phyloP scores from a whole-genome alignment of 2,888 invertebrate species.

The Limenitis camilla region DNA sequence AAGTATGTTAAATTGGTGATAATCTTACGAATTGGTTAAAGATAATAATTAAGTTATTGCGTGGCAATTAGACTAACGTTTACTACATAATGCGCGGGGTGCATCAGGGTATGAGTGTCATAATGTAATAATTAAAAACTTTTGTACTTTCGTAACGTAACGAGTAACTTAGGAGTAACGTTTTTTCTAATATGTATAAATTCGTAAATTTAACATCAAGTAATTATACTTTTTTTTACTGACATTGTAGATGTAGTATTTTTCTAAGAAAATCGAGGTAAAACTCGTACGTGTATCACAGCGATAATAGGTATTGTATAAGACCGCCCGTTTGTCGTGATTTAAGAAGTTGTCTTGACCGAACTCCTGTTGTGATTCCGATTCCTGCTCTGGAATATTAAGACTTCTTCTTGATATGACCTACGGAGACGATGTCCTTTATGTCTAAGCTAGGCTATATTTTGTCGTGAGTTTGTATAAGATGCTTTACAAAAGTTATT shows the following conservation, averaged over 20 bases:
- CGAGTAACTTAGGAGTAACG: slow-evolving; percentile 63
- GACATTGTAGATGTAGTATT: slow-evolving; percentile 68
- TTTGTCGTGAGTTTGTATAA: slow-evolving; percentile 51
- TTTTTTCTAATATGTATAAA: slow-evolving; percentile 64
- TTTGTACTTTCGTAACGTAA: slow-evolving; percentile 72
- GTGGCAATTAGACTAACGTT: slow-evolving; percentile 64
- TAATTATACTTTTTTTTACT: slow-evolving; percentile 68
- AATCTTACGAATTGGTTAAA: slow-evolving; percentile 69
- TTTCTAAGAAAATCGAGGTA: slow-evolving; percentile 60
- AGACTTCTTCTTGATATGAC: slow-evolving; percentile 48
- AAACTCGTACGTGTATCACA: slow-evolving; percentile 69
- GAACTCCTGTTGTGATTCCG: slow-evolving; percentile 8
- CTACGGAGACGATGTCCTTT: slow-evolving; percentile 41
- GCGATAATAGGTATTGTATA: slow-evolving; percentile 69
- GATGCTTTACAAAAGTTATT: slow-evolving; percentile 46
- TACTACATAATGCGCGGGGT: slow-evolving; percentile 69
- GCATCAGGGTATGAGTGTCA: slow-evolving; percentile 75
- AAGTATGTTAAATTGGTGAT: slow-evolving; percentile 46
- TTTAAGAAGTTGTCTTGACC: slow-evolving; percentile 46
- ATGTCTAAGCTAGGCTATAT: slow-evolving; percentile 53
- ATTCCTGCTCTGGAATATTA: slow-evolving; percentile 25
- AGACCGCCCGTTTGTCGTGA: slow-evolving; percentile 44
- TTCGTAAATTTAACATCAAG: slow-evolving; percentile 60
- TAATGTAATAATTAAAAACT: slow-evolving; percentile 62
- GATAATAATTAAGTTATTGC: slow-evolving; percentile 68